phyloP scores from a whole-genome alignment of 2,797 vertebrate genomes.

The Xerus rutilus region DNA sequence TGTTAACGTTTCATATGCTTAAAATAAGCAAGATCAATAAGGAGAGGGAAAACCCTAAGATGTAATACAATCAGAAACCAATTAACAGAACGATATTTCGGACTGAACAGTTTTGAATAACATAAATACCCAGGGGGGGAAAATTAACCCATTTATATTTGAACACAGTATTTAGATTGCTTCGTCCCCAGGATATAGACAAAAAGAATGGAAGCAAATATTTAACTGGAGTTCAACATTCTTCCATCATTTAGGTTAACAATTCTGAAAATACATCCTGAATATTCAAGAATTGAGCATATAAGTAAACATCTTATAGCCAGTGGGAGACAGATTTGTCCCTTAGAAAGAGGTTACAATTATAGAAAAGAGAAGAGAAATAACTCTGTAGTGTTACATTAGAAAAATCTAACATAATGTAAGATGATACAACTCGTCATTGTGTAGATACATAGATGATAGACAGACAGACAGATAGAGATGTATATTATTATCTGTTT shows the following conservation, averaged over 20 bases:
- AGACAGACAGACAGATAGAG: neutral
- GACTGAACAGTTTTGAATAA: constrained; percentile 9
- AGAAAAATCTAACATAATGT: neutral
- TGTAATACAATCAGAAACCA: constrained; percentile 15
- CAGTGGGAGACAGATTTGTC: neutral
- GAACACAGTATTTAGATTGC: neutral
- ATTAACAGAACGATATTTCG: neutral
- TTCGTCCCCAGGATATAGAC: constrained; percentile 4
- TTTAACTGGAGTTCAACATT: neutral
- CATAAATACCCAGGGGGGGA: neutral
- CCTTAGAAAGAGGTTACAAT: neutral
- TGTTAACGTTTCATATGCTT: neutral
- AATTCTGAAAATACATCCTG: neutral
- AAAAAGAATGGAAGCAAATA: constrained; percentile 23
- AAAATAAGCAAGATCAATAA: neutral
- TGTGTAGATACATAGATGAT: neutral
- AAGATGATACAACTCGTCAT: neutral
- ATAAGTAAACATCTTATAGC: neutral
- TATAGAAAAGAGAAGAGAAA: neutral
- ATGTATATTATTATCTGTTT: neutral
- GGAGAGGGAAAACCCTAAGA: neutral
- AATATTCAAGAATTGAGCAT: neutral
- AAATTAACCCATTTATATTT: neutral
- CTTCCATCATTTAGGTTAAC: neutral
- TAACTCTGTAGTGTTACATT: neutral